A percentile compares a stretch with the other conserved stretches of the same genome.
phyloP scores from a whole-genome alignment of 1,140 invertebrate genomes.

The Drosophila burlai region DNA sequence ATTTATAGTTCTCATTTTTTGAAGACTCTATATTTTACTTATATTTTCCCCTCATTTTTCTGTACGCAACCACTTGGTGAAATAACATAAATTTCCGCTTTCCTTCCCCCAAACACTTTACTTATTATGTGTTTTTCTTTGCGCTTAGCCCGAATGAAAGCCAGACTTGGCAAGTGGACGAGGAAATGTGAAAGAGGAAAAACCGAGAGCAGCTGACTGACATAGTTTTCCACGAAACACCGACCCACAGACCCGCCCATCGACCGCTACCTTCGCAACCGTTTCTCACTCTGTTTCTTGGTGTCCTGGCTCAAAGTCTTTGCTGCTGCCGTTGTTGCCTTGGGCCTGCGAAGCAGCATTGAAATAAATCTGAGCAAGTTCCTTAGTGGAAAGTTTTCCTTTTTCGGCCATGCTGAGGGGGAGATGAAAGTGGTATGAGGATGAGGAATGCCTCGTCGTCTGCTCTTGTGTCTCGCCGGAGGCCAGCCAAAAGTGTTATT shows the following conservation, averaged over 20 bases:
- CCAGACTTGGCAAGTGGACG: conserved; percentile 18
- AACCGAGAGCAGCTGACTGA: conserved; percentile 48
- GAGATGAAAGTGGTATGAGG: conserved; percentile 12
- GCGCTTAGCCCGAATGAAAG: conserved; percentile 44
- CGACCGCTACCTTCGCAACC: conserved; percentile 2
- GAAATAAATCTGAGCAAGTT: conserved; percentile 73
- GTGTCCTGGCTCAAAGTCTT: conserved; percentile 47
- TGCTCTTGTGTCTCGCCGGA: conserved; percentile 46
- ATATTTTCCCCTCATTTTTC: conserved; percentile 10
- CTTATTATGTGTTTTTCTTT: conserved; percentile 71
- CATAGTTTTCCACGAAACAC: conserved; percentile 45
- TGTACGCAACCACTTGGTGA: conserved; percentile 60
- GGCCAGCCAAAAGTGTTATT: conserved; percentile 72
- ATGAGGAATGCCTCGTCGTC: conserved; percentile 47
- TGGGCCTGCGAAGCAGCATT: conserved; percentile 55
- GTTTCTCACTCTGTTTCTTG: conserved; percentile 18
- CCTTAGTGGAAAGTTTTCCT: conserved; percentile 61
- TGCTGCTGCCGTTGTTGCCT: conserved; percentile 32
- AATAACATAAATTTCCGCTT: conserved; percentile 69
- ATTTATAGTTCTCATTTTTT: not conserved
- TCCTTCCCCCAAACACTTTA: conserved; percentile 57
- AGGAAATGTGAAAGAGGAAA: not conserved
- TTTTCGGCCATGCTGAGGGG: conserved; percentile 26
- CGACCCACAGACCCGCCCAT: not conserved
- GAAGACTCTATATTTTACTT: conserved; percentile 26